A percentile compares a stretch with the other conserved stretches of the same genome.
These are phyloP conservation scores for Anthopleura sola DNA, from an alignment of 64 coral and sea anemone species.

Conservation along the genomic window DNA sequence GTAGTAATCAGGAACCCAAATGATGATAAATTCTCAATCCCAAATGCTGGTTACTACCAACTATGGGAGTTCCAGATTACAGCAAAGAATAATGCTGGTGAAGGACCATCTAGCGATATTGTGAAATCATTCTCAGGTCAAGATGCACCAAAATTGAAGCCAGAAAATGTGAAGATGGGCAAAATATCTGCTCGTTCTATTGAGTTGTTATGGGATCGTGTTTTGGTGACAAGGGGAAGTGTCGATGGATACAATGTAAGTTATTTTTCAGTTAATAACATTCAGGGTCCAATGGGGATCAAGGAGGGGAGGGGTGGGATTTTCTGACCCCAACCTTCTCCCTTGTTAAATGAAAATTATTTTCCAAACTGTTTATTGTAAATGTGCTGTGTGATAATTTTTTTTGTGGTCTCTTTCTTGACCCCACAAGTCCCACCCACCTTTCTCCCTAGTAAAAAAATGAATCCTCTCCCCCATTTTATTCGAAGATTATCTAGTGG, in stretches of 20 bases:
- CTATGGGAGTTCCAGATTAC: slow-evolving; percentile 69
- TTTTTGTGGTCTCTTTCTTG: no score
- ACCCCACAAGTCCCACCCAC: no score
- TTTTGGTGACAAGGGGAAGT: slow-evolving; percentile 43
- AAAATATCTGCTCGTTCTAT: slow-evolving; percentile 37
- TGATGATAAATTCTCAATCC: background rate
- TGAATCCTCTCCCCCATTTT: no score
- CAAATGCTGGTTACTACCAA: slow-evolving; percentile 56
- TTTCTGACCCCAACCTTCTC: no score
- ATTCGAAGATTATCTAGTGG: no score
- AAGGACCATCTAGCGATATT: slow-evolving; percentile 32
- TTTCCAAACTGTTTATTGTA: no score
- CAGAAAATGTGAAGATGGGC: slow-evolving; percentile 22
- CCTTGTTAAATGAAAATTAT: no score
- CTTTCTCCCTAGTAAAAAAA: no score
- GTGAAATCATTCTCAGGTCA: slow-evolving; percentile 60
- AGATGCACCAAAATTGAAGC: slow-evolving; percentile 32
- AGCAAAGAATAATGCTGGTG: slow-evolving; percentile 29
- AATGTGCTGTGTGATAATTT: no score
- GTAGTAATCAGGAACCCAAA: background rate
- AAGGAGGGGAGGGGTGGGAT: no score
- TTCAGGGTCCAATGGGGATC: no score
- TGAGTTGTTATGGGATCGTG: slow-evolving; percentile 56
- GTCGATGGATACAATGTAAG: slow-evolving; percentile 86
- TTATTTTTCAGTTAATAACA: background rate